Evolutionary conservation across 2,888 invertebrate species (phyloP), one percentile per base, ranked within the genome.

Genomic region (Poecilus cupreus): DNA sequence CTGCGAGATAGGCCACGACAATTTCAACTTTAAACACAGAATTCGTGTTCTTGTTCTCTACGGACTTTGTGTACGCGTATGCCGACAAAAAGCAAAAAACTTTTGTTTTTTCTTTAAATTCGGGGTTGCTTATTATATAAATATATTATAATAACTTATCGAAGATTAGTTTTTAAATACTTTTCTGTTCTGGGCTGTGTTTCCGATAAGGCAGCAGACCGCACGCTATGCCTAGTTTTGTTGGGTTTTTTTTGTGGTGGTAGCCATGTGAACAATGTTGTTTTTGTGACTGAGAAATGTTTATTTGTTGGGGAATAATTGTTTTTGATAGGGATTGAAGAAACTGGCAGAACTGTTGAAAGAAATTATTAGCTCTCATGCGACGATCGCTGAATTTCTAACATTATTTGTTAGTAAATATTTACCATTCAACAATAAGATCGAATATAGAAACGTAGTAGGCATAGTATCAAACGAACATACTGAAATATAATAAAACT

Each of bases 81-180:
- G 46, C 68, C 70, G 49, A 68, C 26, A 68, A 68, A 64, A 46
- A 3, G 16, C 16, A 76, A 13, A 32, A 54, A 32, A 37, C 26
- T 51, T 70, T 70, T 76, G 32, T 76, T 54, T 43, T 72, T 72
- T 72, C 72, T 72, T 72, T 72, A 76, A 76, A 76, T 79, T 79
- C 46, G 68, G 79, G 68, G 49, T 68, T 46, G 68, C 26, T 79
- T 79, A 79, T 79, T 79, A 79, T 70, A 68, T 79, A 68, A 68
- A 79, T 79, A 68, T 77, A 79, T 79, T 79, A 79, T 79, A 79
- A 79, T 79, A 79, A 68, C 68, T 79, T 64, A 79, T 70, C 70
- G 79, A 78, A 64, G 79, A 79, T 79, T 79, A 79, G 77, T 77
- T 51, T 46, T 68, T 68, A 68, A 79, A 79, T 79, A 68, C 68